Evolutionary conservation across 2,113 vertebrate genomes (phyloP).

Genomic region (Pyrgilauda ruficollis): DNA sequence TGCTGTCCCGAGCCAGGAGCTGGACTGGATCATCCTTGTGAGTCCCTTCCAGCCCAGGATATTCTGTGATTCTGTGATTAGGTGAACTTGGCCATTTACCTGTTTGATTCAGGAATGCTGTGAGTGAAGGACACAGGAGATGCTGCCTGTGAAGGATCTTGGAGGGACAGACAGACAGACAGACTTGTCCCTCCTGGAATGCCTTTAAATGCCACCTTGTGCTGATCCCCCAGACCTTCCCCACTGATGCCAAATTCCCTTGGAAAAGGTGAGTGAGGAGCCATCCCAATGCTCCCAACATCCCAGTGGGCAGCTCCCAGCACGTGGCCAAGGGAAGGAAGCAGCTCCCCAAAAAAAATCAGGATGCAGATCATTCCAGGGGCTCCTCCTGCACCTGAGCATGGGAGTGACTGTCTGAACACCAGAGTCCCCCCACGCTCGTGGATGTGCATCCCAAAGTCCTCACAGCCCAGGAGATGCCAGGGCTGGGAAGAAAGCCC

Average conservation of each 20-base stretch:
- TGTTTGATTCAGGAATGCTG: neutral
- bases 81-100: neutral
- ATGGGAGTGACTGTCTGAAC: accelerated
- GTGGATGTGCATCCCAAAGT: neutral
- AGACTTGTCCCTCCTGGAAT: neutral
- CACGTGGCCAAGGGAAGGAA: neutral
- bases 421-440: accelerated
- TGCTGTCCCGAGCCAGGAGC: neutral
- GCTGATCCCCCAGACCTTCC: neutral
- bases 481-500: neutral
- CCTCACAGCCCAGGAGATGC: neutral
- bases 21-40: neutral
- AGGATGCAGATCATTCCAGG: neutral
- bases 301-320: neutral
- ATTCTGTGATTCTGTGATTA: neutral
- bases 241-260: neutral
- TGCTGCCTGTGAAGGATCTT: neutral
- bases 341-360: neutral
- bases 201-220: neutral
- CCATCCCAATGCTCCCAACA: neutral
- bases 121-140: accelerated
- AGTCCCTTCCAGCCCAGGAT: neutral
- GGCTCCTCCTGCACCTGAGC: neutral
- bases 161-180: neutral
- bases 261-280: neutral